phyloP scores from a whole-genome alignment of 2,113 vertebrate genomes.

The Aptenodytes patagonicus region DNA sequence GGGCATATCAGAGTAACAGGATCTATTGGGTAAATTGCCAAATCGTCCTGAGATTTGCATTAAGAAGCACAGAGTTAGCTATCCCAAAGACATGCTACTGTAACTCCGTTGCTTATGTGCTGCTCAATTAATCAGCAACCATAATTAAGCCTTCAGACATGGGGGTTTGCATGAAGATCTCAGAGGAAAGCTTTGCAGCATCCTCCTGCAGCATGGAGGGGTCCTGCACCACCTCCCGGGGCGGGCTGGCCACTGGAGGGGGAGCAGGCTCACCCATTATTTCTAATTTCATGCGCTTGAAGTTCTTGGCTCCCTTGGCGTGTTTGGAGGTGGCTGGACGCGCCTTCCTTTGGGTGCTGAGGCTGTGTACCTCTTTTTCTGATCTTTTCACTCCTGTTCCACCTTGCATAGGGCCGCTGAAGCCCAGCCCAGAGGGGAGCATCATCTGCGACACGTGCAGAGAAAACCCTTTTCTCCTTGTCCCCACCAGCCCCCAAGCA shows the following conservation, averaged over 20 bases:
- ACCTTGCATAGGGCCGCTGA: neutral
- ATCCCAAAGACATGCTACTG: neutral
- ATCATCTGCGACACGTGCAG: neutral
- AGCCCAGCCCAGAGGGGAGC: neutral
- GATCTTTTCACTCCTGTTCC: neutral
- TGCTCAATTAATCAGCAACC: neutral
- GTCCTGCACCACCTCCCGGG: neutral
- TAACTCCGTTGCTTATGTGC: neutral
- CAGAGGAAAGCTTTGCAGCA: neutral
- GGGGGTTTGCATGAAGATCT: neutral
- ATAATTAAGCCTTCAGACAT: neutral
- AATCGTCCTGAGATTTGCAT: neutral
- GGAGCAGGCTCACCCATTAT: fast-evolving
- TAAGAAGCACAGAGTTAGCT: neutral
- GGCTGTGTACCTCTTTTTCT: neutral
- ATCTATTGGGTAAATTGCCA: neutral
- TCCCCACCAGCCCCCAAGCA: neutral
- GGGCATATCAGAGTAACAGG: neutral
- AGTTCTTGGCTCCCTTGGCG: neutral
- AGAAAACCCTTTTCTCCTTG: neutral
- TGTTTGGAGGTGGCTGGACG: fast-evolving
- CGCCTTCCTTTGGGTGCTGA: neutral
- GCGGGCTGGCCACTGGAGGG: neutral
- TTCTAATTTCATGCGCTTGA: fast-evolving
- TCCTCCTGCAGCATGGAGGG: neutral